These are phyloP conservation scores for Calameuta pallipes DNA, from an alignment of 2,888 invertebrate genomes.

Conservation along the genomic window DNA sequence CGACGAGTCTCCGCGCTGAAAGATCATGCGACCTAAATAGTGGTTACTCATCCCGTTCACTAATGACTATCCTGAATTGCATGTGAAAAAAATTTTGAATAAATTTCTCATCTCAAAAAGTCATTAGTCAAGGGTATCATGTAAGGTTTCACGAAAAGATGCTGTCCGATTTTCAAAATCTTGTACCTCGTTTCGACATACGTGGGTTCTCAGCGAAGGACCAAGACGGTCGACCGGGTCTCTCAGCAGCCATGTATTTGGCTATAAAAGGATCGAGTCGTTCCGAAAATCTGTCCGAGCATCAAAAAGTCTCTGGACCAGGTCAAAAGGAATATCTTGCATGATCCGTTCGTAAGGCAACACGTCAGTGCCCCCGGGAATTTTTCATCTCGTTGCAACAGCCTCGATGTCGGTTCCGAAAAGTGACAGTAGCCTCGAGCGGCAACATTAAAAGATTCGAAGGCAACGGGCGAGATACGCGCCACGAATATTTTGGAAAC, in stretches of 20 bases:
- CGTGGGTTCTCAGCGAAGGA: background rate
- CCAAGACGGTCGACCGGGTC: background rate
- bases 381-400: slow-evolving; percentile 20
- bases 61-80: background rate
- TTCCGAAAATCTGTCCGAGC: background rate
- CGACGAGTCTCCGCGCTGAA: background rate
- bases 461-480: background rate
- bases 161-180: background rate
- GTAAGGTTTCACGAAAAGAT: background rate
- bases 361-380: background rate
- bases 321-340: background rate
- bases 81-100: background rate
- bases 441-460: slow-evolving; percentile 12
- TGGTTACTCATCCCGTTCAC: background rate
- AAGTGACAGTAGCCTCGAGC: slow-evolving; percentile 19
- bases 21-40: background rate
- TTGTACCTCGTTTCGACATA: background rate
- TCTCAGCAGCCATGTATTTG: background rate
- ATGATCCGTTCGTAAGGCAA: background rate
- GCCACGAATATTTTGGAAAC: slow-evolving; percentile 7
- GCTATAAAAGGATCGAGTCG: background rate
- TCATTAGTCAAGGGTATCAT: background rate
- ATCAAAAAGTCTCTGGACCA: background rate
- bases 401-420: slow-evolving; percentile 15
- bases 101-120: background rate